Evolutionary conservation across 2,797 vertebrate genomes (phyloP).

Genomic region (Pangasius macronema): DNA sequence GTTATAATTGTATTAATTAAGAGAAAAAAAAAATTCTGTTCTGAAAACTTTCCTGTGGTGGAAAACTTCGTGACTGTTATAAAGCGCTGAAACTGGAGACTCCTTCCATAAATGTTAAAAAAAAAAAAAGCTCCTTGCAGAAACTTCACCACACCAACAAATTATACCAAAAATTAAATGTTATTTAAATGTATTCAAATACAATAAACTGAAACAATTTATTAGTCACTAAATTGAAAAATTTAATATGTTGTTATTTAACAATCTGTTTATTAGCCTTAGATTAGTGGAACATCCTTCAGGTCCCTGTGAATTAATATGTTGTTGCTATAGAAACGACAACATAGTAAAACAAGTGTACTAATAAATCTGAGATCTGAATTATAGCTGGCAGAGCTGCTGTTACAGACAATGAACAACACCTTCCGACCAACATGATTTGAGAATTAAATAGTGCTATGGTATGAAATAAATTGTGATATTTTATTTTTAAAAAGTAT

Average conservation of each 20-base stretch:
- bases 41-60: background rate
- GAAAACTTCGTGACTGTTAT: background rate
- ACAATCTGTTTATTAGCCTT: background rate
- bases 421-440: background rate
- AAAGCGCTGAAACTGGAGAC: background rate
- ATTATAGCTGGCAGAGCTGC: background rate
- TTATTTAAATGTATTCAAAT: no score
- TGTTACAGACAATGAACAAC: background rate
- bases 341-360: background rate
- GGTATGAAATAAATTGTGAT: background rate
- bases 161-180: no score
- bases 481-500: background rate
- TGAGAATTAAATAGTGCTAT: background rate
- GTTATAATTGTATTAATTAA: background rate
- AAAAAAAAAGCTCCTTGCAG: background rate
- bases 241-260: background rate
- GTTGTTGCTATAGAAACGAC: background rate
- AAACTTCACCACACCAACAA: background rate
- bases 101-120: background rate
- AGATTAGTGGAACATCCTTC: background rate
- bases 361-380: background rate
- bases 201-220: no score
- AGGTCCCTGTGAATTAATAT: background rate
- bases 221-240: no score
- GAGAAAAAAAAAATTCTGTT: background rate